Evolutionary conservation across 2,797 vertebrate species (phyloP).

Genomic region (Anas bahamensis): DNA sequence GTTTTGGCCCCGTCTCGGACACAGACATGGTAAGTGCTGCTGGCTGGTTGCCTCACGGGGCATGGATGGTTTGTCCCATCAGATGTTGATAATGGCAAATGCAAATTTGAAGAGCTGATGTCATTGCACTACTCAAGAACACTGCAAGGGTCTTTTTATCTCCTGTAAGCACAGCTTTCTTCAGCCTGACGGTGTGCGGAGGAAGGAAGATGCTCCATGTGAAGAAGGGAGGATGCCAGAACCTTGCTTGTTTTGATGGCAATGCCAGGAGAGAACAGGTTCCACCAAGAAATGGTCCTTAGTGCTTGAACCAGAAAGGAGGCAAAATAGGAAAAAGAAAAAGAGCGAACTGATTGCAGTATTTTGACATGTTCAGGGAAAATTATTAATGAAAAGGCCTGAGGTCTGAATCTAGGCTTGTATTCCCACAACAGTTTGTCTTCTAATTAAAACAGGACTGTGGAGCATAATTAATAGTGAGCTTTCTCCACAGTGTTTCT

Average conservation of each 20-base stretch:
- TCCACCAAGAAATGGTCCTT: background rate
- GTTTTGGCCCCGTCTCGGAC: constrained; percentile 97
- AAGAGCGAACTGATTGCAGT: background rate
- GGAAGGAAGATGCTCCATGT: background rate
- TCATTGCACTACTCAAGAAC: background rate
- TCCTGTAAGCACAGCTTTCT: background rate
- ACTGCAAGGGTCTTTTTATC: background rate
- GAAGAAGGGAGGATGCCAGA: background rate
- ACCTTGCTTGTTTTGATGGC: background rate
- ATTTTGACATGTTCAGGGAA: constrained; percentile 27
- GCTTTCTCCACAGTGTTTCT: background rate
- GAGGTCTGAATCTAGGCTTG: constrained; percentile 53
- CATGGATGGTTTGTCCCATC: background rate
- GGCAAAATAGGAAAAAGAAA: background rate
- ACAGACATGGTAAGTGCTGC: constrained; percentile 94
- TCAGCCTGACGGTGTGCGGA: background rate
- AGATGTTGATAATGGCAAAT: background rate
- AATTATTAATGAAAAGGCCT: constrained; percentile 51
- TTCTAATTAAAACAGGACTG: constrained; percentile 67
- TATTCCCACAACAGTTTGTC: constrained; percentile 69
- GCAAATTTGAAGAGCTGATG: background rate
- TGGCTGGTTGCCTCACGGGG: background rate
- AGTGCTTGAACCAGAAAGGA: background rate
- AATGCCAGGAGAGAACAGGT: background rate
- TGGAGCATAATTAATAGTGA: constrained; percentile 65